phyloP scores from a whole-genome alignment of 2,888 invertebrate genomes.

The Altica lythri region DNA sequence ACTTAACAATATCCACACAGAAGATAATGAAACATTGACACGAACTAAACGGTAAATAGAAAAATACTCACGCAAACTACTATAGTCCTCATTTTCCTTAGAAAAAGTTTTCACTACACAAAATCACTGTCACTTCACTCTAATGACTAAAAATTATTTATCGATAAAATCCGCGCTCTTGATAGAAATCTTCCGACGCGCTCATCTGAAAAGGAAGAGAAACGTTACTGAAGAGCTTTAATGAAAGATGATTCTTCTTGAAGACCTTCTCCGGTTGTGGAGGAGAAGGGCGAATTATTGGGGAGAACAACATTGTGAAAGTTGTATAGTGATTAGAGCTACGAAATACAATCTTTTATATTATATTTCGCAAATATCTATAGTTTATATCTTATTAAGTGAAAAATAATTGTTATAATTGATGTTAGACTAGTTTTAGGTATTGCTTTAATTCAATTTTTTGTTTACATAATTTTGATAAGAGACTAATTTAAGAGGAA shows the following conservation, averaged over 20 bases:
- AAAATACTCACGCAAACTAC: slow-evolving; percentile 36
- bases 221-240: slow-evolving; percentile 30
- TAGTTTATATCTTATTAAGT: no score
- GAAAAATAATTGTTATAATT: no score
- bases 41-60: no score
- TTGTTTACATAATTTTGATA: no score
- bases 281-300: slow-evolving; percentile 41
- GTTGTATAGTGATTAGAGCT: no score
- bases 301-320: slow-evolving; percentile 52
- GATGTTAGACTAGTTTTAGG: no score
- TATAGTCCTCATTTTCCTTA: slow-evolving; percentile 37
- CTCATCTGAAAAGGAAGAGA: slow-evolving; percentile 27
- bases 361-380: no score
- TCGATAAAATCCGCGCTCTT: slow-evolving; percentile 13
- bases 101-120: slow-evolving; percentile 19
- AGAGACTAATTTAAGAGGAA: no score
- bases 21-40: no score
- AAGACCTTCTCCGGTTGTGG: slow-evolving; percentile 25
- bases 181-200: slow-evolving; percentile 17
- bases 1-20: no score
- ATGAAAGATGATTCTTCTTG: slow-evolving; percentile 40
- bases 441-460: no score
- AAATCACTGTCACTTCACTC: slow-evolving; percentile 34
- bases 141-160: slow-evolving; percentile 28
- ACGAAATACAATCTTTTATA: no score